Conservation (phyloP, 2,888 invertebrate species). For the Antitype chi region DNA sequence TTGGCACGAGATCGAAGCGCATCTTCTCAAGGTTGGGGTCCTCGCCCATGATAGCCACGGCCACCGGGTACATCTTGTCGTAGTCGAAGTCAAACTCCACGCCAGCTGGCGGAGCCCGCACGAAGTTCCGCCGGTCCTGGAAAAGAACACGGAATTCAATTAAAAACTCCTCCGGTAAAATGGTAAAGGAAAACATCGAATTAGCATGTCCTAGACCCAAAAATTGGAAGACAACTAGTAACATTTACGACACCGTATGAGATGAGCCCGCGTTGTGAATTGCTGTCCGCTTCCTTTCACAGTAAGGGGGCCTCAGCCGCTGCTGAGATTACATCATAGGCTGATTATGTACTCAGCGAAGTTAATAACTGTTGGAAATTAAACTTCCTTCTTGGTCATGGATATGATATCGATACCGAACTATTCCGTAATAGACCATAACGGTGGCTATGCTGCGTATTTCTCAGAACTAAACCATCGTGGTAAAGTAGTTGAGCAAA, state of each 20-base stretch:
- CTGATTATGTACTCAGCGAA: neutral
- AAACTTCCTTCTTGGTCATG: neutral
- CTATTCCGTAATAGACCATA: neutral
- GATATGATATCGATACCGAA: neutral
- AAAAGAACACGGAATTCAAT: conserved; percentile 41
- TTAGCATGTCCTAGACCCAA: neutral
- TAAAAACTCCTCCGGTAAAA: neutral
- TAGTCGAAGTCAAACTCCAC: conserved; percentile 99
- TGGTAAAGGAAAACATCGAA: neutral
- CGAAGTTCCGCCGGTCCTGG: conserved; percentile 99
- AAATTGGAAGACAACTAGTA: neutral
- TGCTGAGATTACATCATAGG: neutral
- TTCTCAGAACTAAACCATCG: neutral
- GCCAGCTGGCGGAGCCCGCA: conserved; percentile 98
- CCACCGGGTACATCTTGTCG: conserved; percentile 97
- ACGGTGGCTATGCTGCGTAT: neutral
- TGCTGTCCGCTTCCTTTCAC: too few species aligned
- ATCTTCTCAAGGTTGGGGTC: conserved; percentile 99
- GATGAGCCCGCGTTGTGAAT: neutral
- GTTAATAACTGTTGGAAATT: neutral
- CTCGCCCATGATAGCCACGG: conserved; percentile 98
- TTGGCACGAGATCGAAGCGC: conserved; percentile 99
- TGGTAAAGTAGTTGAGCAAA: neutral
- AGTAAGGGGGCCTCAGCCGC: neutral
- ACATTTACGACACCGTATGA: neutral